Evolutionary conservation across 30 jellyfish, hydroid and myxozoan species (phyloP), one percentile per base, ranked within the genome.

Genomic region (Aurelia coerulea): DNA sequence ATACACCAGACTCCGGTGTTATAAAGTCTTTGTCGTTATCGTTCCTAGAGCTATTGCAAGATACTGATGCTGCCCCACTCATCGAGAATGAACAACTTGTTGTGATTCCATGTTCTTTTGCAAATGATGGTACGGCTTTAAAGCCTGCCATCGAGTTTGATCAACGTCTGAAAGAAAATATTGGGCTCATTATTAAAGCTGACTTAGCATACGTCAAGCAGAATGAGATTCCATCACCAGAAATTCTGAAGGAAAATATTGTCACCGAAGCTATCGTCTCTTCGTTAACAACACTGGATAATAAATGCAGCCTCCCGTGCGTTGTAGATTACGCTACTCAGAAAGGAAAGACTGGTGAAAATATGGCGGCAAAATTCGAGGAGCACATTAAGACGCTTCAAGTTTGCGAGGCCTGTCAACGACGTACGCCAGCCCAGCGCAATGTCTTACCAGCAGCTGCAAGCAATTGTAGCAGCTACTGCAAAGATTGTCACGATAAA

Each of bases 111-210:
- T 79, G 90, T 34, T 34, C 80, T 12, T 79, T 16, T 58, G 70
- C 73, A 51, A 79, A 32, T 42, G 80, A 79, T 79, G 90, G 90
- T n/a, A 79, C 90, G 3, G 90, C 90, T 15, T 65, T 79, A 51
- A 79, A 79, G 41, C 80, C 90, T 10, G 90, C 90, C 14, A 64
- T 79, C n/a, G 90, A 79, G 37, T 79, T 16, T 64, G 90, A 79
- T 18, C 69, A 17, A 33, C 42, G 56, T 13, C 39, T 49, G 50
- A 79, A 79, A 79, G 71, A 17, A 65, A 62, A 65, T 51, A 63
- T 79, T 1, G 90, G 90, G 42, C 41, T 79, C 1, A 65, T 7
- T 18, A 39, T 62, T 4, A 29, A 23, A 12, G 90, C 34, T 7
- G 70, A 79, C 70, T 13, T n/a, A 64, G 80, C 23, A 10, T 79